phyloP scores from a whole-genome alignment of 2,797 vertebrate species.

The Gallirallus australis region DNA sequence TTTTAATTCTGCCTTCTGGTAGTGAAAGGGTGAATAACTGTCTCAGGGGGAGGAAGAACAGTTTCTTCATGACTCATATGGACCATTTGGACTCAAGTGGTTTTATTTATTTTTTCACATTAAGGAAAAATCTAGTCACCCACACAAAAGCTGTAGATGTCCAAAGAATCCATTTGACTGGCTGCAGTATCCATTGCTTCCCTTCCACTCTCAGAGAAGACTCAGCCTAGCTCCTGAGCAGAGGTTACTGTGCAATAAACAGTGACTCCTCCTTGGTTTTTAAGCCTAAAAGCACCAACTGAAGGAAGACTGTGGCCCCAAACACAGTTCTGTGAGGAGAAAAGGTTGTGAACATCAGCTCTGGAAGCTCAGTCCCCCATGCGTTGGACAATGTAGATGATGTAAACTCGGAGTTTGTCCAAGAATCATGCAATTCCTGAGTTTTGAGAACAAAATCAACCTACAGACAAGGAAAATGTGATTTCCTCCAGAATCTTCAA shows the following conservation, averaged over 20 bases:
- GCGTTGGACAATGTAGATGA: not conserved
- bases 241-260: not conserved
- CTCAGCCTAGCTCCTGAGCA: not conserved
- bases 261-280: not conserved
- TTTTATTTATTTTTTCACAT: not conserved
- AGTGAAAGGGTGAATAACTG: not conserved
- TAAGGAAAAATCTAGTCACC: not conserved
- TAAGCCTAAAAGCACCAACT: not conserved
- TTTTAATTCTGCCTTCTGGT: not conserved
- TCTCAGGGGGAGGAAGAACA: not conserved
- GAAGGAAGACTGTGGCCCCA: not conserved
- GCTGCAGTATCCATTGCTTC: not conserved
- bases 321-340: not conserved
- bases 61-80: slow-evolving; percentile 9
- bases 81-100: not conserved
- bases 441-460: not conserved
- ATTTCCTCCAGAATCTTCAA: not conserved
- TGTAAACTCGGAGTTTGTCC: not conserved
- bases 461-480: not conserved
- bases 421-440: not conserved
- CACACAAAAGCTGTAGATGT: slow-evolving; percentile 3
- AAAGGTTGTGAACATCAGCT: not conserved
- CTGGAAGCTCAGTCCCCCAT: not conserved
- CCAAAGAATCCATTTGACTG: not conserved
- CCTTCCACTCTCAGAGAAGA: not conserved